phyloP scores from a whole-genome alignment of 2,113 vertebrate species.

The Chloroceryle aenea region DNA sequence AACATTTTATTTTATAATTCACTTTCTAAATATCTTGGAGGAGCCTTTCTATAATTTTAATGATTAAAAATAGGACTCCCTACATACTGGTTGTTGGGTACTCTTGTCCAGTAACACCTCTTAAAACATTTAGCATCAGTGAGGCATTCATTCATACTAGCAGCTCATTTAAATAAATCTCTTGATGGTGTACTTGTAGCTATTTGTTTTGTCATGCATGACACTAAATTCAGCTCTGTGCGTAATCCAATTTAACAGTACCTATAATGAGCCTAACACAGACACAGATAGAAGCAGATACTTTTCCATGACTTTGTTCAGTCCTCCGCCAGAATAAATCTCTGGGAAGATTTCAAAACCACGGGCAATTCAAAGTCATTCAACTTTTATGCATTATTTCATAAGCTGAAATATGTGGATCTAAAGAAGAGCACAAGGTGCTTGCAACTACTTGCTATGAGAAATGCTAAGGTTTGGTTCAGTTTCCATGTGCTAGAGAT shows the following conservation, averaged over 20 bases:
- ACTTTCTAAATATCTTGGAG: background rate
- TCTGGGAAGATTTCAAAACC: background rate
- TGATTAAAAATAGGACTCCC: background rate
- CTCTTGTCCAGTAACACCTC: background rate
- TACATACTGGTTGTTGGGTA: background rate
- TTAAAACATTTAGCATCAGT: background rate
- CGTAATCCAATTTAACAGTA: background rate
- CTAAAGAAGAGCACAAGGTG: background rate
- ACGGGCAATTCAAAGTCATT: background rate
- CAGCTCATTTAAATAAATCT: background rate
- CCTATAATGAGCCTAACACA: background rate
- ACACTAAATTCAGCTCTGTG: background rate
- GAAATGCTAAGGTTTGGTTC: background rate
- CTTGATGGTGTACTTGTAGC: background rate
- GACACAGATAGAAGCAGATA: background rate
- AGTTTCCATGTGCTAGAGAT: background rate
- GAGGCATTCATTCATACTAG: background rate
- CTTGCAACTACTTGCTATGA: background rate
- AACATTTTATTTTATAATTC: background rate
- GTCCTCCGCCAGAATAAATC: background rate
- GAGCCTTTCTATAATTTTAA: background rate
- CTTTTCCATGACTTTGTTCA: background rate
- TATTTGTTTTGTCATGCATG: background rate
- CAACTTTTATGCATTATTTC: background rate
- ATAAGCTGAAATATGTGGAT: background rate